Evolutionary conservation across 1,140 invertebrate species (phyloP), one percentile per base, ranked within the genome.

Genomic region (Zaprionus vittiger): DNA sequence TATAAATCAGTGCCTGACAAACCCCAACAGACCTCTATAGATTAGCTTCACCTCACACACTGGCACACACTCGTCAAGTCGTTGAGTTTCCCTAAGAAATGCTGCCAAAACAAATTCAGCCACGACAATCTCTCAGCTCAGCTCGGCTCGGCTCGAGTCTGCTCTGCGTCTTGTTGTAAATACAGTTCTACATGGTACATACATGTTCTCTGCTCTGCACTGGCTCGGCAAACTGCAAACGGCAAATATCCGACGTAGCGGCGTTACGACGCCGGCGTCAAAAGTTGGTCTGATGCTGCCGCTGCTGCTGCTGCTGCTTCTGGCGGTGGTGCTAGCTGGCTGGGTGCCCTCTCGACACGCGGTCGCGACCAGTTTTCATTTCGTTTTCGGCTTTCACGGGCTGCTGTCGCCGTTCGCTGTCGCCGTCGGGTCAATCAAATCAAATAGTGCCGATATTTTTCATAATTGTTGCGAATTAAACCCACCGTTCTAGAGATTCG

Each of bases 321-420:
- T 56, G 63, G 54, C 22, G 24, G 63, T 34, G 41, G 49, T 67
- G 59, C 26, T 60, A 54, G 67, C 47, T 56, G 34, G 20, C 12
- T 54, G 60, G 81, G 61, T 57, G 81, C 84, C 84, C 79, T 81
- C 70, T 83, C 82, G 80, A 77, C 80, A 87, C 84, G 70, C 80
- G 79, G 83, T 59, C 80, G 76, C 64, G 78, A 81, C 81, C 83
- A 87, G 84, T 87, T 84, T 74, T 89, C 84, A 87, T 89, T 87
- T 81, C 85, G 78, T 76, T 77, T 80, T 84, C 81, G 84, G 73
- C 78, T 78, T 74, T 81, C 80, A 75, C 78, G 62, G 83, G 67
- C 69, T 82, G 80, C 69, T 89, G 84, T 80, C 73, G 80, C 60
- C 66, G 80, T 15, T 62, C 24, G 65, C 47, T 49, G n/a, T 74